Conservation (phyloP, 2,797 vertebrate species). For the Brachyrhaphis roseni region DNA sequence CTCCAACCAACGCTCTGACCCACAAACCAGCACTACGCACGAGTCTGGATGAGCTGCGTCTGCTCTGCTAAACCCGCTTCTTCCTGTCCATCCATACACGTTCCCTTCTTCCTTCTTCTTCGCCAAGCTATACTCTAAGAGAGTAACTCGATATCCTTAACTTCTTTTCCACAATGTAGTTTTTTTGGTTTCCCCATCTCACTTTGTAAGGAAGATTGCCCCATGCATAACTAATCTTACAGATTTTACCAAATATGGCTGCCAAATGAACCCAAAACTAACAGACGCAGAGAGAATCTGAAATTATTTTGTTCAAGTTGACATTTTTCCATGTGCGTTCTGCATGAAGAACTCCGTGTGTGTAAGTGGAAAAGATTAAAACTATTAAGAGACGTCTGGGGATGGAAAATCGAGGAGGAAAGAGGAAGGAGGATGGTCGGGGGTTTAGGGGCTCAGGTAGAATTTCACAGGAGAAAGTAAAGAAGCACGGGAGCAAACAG, state of each 20-base stretch:
- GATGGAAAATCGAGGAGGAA: constrained; percentile 8
- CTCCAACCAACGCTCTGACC: constrained; percentile 58
- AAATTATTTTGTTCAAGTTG: constrained; percentile 38
- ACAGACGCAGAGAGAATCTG: constrained; percentile 44
- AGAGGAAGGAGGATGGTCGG: background rate
- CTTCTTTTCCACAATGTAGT: constrained; percentile 27
- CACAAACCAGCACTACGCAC: constrained; percentile 71
- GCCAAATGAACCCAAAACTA: constrained; percentile 35
- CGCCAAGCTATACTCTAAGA: background rate
- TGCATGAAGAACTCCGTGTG: background rate
- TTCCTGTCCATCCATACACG: constrained; percentile 9
- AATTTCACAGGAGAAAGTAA: constrained; percentile 18
- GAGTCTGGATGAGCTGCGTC: constrained; percentile 57
- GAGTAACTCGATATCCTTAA: constrained; percentile 16
- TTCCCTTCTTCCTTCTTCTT: constrained; percentile 29
- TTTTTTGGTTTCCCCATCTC: constrained; percentile 19
- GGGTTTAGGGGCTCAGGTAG: background rate
- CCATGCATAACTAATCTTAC: constrained; percentile 49
- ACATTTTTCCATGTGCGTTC: background rate
- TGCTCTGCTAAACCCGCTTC: constrained; percentile 50
- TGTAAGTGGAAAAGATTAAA: background rate
- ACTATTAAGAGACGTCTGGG: constrained; percentile 10
- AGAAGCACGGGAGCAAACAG: constrained; percentile 9
- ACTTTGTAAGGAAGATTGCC: constrained; percentile 47
- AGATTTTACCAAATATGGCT: constrained; percentile 46